Evolutionary conservation across 2,797 vertebrate species (phyloP).

Genomic region (Coilia nasus): DNA sequence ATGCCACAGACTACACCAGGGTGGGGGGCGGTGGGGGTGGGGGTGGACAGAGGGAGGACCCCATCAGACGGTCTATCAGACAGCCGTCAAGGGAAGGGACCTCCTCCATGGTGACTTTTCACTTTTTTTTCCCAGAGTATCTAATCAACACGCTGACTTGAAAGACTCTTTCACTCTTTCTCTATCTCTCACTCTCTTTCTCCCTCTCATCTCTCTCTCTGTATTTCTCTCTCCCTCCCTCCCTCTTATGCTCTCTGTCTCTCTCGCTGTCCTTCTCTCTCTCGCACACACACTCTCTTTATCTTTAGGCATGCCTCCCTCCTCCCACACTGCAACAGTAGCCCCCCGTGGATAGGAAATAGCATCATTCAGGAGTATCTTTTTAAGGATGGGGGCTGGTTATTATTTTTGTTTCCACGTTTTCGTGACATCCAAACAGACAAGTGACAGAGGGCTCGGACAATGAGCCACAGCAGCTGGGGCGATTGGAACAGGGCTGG

Average conservation of each 20-base stretch:
- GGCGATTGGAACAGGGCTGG: not conserved
- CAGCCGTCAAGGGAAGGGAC: not conserved
- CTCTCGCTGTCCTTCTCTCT: not conserved
- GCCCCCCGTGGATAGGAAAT: slow-evolving; percentile 53
- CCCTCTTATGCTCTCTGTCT: slow-evolving; percentile 18
- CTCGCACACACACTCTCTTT: too few species aligned
- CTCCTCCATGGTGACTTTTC: too few species aligned
- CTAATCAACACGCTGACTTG: too few species aligned
- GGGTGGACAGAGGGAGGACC: not conserved
- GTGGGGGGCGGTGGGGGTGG: not conserved
- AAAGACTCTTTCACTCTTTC: too few species aligned
- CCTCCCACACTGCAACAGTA: not conserved
- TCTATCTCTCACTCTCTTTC: too few species aligned
- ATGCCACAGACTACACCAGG: not conserved
- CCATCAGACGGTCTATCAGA: not conserved
- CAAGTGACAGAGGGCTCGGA: slow-evolving; percentile 24
- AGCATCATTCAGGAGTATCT: slow-evolving; percentile 49
- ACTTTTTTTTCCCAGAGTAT: too few species aligned
- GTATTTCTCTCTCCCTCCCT: not conserved
- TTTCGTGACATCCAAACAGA: slow-evolving; percentile 50
- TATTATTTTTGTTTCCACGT: slow-evolving; percentile 43
- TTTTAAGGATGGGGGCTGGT: slow-evolving; percentile 47
- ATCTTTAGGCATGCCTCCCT: not conserved
- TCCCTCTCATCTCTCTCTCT: too few species aligned
- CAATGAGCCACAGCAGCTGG: slow-evolving; percentile 43